Evolutionary conservation across 2,113 vertebrate species (phyloP), one percentile per base, ranked within the genome.

Genomic region (Seriola dumerili): DNA sequence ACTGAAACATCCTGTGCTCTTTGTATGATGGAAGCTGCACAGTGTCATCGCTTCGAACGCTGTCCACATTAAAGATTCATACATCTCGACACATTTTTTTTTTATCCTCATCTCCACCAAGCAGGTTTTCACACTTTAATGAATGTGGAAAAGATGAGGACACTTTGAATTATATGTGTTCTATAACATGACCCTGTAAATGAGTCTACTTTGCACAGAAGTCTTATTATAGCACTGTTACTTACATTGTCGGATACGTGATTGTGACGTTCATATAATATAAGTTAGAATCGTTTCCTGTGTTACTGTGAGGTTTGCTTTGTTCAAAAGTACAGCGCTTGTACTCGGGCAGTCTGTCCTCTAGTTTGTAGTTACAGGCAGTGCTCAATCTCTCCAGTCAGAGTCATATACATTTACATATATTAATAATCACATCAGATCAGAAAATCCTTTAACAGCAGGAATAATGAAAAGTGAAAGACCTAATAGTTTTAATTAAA

Each of bases 381-480:
- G 34, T n/a, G 40, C 17, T 75, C 32, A 38, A 3, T 36, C n/a
- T 66, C 64, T 34, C 48, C 48, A 44, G 21, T 36, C 34, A 69
- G 21, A 74, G 13, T 58, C 65, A 54, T 48, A 61, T 13, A 42
- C 61, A 54, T 12, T 44, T 38, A 4, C 55, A 19, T 36, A 23
- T 71, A 63, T 66, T 59, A 77, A 32, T 55, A 68, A 86, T 85
- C 68, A 68, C 74, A 80, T 69, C 69, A 62, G 57, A 91, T 87
- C 64, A 61, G 36, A 71, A 87, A 89, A 50, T 67, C 78, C 74
- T 83, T 83, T 64, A 91, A 90, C 70, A 77, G 80, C 75, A 73
- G 70, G 76, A 90, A 83, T 90, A 91, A 90, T 88, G 76, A 85
- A 89, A 87, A 87, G 71, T 85, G 86, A 93, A 93, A 87, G 87